Evolutionary conservation across 1,140 invertebrate genomes (phyloP), one percentile per base, ranked within the genome.

Genomic region (Drosophila paulistorum): DNA sequence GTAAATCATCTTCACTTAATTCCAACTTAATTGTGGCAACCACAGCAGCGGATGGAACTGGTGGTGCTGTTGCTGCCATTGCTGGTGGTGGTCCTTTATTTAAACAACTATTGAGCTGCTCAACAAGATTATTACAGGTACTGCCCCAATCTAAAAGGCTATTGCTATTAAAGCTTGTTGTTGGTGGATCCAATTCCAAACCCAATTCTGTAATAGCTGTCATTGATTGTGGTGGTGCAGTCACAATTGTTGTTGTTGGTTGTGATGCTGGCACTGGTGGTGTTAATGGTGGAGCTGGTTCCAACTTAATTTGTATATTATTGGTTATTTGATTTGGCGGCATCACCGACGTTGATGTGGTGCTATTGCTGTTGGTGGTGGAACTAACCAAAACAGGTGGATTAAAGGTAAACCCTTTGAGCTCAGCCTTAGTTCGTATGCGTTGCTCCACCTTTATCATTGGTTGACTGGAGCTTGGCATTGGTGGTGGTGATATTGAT

Each of bases 381-480:
- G 76, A 83, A 3, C 69, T 87, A 1, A 81, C 72, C 51, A 87
- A 26, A 1, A 77, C 84, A 0, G 83, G 79, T 5, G 82, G 74
- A 17, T 80, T 74, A 33, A 91, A 91, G 0, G 85, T 91, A 14
- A 91, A 94, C 86, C 96, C 96, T 92, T 97, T 97, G 17, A 96
- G 91, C 92, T 97, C 96, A 2, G 95, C 96, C 92, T 97, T 97
- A 2, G 96, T 97, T 59, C 96, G 93, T 74, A 97, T 96, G 79
- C 96, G 94, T 9, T 80, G 75, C 10, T 96, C 95, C 9, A 95
- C 94, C 55, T 96, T 91, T 57, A 81, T 30, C 30, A 30, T 68
- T 26, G 67, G 1, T 0, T 65, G n/a, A 35, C 4, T 33, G 13
- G 30, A 41, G 1, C 14, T 30, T 10, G 69, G 63, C 9, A n/a